Evolutionary conservation across 37 sponge, comb jelly and placozoan genomes (phyloP), one percentile per base, ranked within the genome.

Genomic region (Tethya wilhelma): DNA sequence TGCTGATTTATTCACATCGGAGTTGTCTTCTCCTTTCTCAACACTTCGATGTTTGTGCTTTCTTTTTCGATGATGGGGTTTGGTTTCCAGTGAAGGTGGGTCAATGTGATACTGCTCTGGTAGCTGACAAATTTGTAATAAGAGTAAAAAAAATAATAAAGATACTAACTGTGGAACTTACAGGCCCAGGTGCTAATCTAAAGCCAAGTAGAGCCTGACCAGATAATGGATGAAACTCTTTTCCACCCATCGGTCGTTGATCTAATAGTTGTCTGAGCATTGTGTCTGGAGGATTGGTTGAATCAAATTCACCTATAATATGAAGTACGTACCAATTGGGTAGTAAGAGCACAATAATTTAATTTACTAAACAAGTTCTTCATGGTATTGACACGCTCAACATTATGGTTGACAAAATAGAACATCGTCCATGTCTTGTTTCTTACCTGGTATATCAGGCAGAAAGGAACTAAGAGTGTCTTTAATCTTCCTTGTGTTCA

Each of bases 391-490:
- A n/a, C 26, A 60, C 22, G 28, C 28, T 60, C 63, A 6, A 60
- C 63, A 25, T 17, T 26, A 25, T 60, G 63, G 28, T 25, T 6
- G 28, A 6, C 28, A 26, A 17, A 8, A 60, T 7, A 8, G 26
- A 60, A 60, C 63, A 8, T n/a, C 22, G 22, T 25, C 41, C 12
- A 36, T 9, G 23, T 9, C 68, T 36, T 26, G 64, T 14, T 26
- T 26, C 45, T 0, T 60, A 92, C 93, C 96, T 37, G 96, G 96
- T 26, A 95, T 82, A 33, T 86, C 81, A 14, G 93, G 90, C 22
- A 95, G 79, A 37, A 95, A 95, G 9, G 96, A 78, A 42, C 89
- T 85, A n/a, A 95, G 83, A 8, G 69, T 56, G 55, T 84, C 83
- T 56, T 91, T 95, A 45, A 95, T 78, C 60, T 91, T 87, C 25